Base-by-base conservation (phyloP, 2,797 vertebrate genomes). In the Xenopus petersii region DNA sequence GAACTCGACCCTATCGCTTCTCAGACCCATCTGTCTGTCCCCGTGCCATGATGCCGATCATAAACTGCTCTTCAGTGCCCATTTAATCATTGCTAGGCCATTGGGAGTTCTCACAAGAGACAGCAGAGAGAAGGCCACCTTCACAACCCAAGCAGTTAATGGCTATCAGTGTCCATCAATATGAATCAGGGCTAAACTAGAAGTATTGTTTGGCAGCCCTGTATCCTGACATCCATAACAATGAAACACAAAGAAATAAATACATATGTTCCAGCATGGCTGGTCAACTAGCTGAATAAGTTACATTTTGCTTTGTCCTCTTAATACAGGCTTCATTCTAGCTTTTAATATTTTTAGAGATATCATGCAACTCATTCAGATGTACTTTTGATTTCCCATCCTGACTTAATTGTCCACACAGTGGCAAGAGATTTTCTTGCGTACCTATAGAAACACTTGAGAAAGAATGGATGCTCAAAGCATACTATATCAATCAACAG, bases 81-180 rank as follows among this genome's bases (percentile, higher is more conserved):
- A 79, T 74, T 79, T 74, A 74, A 79, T 79, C 76, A 79, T 74
- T 42, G 55, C 55, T 70, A 71, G 71, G 67, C 70, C 66, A 73
- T 69, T 36, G 42, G 24, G 46, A 71, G 65, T 64, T 59, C 67
- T 69, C 30, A 4, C 16, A 56, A 3, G 3, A 72, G 70, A 77
- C 64, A 72, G 56, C 58, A 63, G 24, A 49, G 48, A 58, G 64
- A 63, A 67, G 64, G 46, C 46, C 58, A 67, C 58, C 70, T 72
- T 67, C 61, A 73, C 26, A 69, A 64, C 46, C 46, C 24, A 70
- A 70, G 36, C 61, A 73, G 60, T 68, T 73, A 73, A 73, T 78
- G 72, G 47, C 54, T 72, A 67, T 62, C 69, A 72, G 24, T 70
- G 62, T 62, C 42, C 54, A 63, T 36, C 17, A 60, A 21, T n/a